phyloP scores from a whole-genome alignment of 2,888 invertebrate genomes.

The Plemyria rubiginata region DNA sequence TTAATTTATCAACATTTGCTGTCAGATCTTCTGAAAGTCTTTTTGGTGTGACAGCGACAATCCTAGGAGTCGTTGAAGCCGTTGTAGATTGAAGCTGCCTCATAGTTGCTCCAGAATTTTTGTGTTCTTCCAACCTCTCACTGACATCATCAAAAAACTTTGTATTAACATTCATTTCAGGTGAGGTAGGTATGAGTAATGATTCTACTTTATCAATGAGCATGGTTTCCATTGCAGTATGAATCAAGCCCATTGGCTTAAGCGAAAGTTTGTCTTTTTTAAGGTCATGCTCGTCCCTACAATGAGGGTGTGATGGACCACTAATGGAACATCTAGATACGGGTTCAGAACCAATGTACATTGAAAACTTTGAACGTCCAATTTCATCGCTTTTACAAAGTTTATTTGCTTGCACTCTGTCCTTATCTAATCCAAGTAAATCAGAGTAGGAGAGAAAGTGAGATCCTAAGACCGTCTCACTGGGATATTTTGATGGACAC shows the following conservation, averaged over 20 bases:
- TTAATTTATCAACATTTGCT: constrained; percentile 24
- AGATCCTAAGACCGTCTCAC: constrained; percentile 82
- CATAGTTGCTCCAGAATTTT: constrained; percentile 53
- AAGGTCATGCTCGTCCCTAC: constrained; percentile 58
- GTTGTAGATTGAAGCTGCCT: constrained; percentile 38
- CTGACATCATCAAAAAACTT: constrained; percentile 75
- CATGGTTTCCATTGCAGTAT: constrained; percentile 84
- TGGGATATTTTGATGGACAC: constrained; percentile 65
- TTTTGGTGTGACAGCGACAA: constrained; percentile 43
- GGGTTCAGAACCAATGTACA: constrained; percentile 81
- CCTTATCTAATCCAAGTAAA: constrained; percentile 69
- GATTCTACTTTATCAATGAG: constrained; percentile 82
- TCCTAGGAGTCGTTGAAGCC: constrained; percentile 39
- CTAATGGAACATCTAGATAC: constrained; percentile 72
- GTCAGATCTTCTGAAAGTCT: constrained; percentile 40
- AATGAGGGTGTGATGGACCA: constrained; percentile 58
- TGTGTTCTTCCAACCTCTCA: constrained; percentile 68
- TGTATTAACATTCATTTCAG: constrained; percentile 57
- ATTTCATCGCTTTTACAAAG: constrained; percentile 71
- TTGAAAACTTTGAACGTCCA: constrained; percentile 63
- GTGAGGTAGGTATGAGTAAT: constrained; percentile 70
- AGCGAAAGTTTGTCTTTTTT: constrained; percentile 59
- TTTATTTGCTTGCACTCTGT: constrained; percentile 56
- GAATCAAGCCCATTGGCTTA: constrained; percentile 73
- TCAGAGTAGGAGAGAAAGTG: constrained; percentile 81